A percentile compares a stretch with the other conserved stretches of the same genome.
Evolutionary conservation across 92 coral and sea anemone genomes (phyloP).

Genomic region (Meandrina meandrites): DNA sequence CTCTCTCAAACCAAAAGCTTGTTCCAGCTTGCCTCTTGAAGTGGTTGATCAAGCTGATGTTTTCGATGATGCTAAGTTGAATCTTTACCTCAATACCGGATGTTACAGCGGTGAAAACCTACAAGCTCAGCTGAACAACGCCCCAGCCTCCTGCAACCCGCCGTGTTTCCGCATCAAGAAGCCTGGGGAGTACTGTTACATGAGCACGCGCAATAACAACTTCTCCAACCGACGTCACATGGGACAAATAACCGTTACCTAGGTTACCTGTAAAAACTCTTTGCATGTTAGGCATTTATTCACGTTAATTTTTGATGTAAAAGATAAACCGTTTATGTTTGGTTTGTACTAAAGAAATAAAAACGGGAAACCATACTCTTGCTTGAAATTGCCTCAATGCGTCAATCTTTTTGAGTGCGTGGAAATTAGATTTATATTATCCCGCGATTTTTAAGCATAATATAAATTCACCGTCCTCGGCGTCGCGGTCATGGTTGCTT

Average conservation of each 20-base stretch:
- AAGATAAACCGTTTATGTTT: too few relatives aligned
- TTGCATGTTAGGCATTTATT: too few relatives aligned
- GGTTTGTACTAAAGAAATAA: neutral
- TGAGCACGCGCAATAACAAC: constrained; percentile 69
- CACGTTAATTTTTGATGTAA: too few relatives aligned
- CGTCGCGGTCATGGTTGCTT: too few relatives aligned
- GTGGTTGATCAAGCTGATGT: constrained; percentile 41
- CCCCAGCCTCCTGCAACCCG: constrained; percentile 59
- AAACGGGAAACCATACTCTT: too few relatives aligned
- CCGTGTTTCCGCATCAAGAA: constrained; percentile 62
- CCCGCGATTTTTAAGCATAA: too few relatives aligned
- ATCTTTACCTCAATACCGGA: constrained; percentile 44
- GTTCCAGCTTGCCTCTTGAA: constrained; percentile 46
- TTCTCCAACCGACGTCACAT: constrained; percentile 63
- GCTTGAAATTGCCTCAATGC: too few relatives aligned
- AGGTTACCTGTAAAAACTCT: too few relatives aligned
- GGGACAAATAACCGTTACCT: constrained; percentile 44
- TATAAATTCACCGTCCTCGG: too few relatives aligned
- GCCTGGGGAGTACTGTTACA: constrained; percentile 59
- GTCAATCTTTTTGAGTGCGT: too few relatives aligned
- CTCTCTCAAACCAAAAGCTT: constrained; percentile 36
- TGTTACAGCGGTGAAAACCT: constrained; percentile 30
- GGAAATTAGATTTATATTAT: too few relatives aligned
- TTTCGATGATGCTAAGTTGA: constrained; percentile 25
- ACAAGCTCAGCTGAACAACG: constrained; percentile 48